These are phyloP conservation scores for Calephelis perditalis DNA, from an alignment of 2,888 invertebrate species.

Conservation along the genomic window DNA sequence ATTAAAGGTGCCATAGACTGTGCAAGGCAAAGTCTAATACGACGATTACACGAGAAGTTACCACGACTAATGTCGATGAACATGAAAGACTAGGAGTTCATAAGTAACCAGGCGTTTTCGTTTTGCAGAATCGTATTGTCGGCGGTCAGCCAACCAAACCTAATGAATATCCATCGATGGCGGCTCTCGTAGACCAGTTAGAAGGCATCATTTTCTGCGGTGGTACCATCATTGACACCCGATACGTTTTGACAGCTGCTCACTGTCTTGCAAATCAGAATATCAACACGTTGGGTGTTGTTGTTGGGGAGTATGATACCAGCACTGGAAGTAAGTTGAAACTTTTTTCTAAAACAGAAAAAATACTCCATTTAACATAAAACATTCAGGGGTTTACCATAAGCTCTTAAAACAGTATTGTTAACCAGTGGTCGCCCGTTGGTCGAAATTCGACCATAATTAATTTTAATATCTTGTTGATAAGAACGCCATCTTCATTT, in stretches of 20 bases:
- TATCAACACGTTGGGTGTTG: constrained; percentile 35
- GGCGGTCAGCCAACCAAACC: constrained; percentile 51
- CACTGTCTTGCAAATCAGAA: constrained; percentile 70
- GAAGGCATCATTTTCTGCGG: constrained; percentile 69
- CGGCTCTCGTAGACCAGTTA: constrained; percentile 40
- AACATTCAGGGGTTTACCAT: too few species aligned
- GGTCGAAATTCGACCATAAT: too few species aligned
- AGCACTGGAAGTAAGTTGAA: constrained; percentile 40
- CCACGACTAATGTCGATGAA: too few species aligned
- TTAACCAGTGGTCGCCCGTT: too few species aligned
- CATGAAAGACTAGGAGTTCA: too few species aligned
- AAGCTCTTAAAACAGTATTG: too few species aligned
- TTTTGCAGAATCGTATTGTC: constrained; percentile 57
- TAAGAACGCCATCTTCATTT: too few species aligned
- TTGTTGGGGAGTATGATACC: constrained; percentile 71
- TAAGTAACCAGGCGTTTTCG: background rate
- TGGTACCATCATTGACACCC: constrained; percentile 63
- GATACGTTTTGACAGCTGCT: constrained; percentile 72
- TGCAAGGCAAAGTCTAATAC: too few species aligned
- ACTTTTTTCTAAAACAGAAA: background rate
- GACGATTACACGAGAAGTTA: too few species aligned
- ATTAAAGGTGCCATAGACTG: too few species aligned
- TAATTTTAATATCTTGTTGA: too few species aligned
- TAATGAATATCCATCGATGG: constrained; percentile 62
- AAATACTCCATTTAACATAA: too few species aligned